A percentile compares a stretch with the other conserved stretches of the same genome.
Evolutionary conservation across 2,888 invertebrate species (phyloP).

Genomic region (Trachelus iudaicus): DNA sequence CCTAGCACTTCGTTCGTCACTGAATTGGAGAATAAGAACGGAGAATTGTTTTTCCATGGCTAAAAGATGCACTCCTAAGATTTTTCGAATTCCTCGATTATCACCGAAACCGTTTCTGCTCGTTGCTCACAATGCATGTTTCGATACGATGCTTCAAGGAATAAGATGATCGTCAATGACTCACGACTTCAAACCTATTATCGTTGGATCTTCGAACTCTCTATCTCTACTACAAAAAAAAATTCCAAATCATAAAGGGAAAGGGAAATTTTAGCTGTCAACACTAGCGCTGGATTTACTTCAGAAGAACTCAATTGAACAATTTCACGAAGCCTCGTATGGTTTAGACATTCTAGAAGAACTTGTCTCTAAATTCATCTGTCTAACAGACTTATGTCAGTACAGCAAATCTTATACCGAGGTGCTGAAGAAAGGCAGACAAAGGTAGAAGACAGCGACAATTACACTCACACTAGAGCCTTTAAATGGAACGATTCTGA

Average conservation of each 20-base stretch:
- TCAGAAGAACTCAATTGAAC: background rate
- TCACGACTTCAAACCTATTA: too few relatives aligned
- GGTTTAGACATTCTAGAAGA: slow-evolving; percentile 15
- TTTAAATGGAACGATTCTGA: slow-evolving; percentile 14
- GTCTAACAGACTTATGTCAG: background rate
- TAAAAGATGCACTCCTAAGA: too few relatives aligned
- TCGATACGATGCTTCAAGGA: too few relatives aligned
- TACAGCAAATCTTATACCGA: slow-evolving; percentile 6
- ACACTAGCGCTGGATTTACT: slow-evolving; percentile 20
- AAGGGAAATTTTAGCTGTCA: too few relatives aligned
- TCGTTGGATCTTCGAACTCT: too few relatives aligned
- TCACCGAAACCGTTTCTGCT: too few relatives aligned
- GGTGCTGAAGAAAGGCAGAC: background rate
- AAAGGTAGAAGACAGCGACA: background rate
- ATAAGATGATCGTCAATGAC: too few relatives aligned
- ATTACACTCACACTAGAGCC: slow-evolving; percentile 7
- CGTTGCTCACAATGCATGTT: too few relatives aligned
- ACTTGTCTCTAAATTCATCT: slow-evolving; percentile 8
- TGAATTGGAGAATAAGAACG: slow-evolving; percentile 12
- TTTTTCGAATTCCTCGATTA: too few relatives aligned
- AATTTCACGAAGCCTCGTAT: slow-evolving; percentile 20
- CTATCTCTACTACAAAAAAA: too few relatives aligned
- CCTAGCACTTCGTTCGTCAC: slow-evolving; percentile 11
- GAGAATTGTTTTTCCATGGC: slow-evolving; percentile 4
- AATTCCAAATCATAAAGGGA: too few relatives aligned